Evolutionary conservation across 2,888 invertebrate species (phyloP).

Genomic region (Leucania comma): DNA sequence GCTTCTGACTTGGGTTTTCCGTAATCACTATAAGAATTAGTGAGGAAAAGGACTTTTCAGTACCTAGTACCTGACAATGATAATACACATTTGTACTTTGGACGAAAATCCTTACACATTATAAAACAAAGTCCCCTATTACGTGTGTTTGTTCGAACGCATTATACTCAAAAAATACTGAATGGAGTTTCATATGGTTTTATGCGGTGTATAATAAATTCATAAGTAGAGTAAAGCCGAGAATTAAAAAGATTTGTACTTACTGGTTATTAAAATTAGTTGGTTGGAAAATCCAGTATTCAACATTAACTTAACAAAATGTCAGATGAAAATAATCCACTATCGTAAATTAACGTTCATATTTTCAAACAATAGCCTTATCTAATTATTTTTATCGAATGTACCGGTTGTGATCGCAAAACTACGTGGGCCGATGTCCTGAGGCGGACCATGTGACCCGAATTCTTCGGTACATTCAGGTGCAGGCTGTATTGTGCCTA

Average conservation of each 20-base stretch:
- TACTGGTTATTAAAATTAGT: too few relatives aligned
- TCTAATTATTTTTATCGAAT: constrained; percentile 51
- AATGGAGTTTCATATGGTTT: too few relatives aligned
- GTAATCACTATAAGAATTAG: background rate
- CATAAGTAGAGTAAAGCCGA: too few relatives aligned
- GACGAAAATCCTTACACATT: too few relatives aligned
- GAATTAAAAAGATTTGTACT: too few relatives aligned
- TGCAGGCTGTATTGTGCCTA: constrained; percentile 60
- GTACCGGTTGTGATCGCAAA: constrained; percentile 32
- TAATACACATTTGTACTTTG: too few relatives aligned
- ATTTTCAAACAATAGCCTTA: constrained; percentile 56
- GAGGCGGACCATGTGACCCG: constrained; percentile 59
- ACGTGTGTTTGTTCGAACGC: too few relatives aligned
- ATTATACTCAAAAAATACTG: too few relatives aligned
- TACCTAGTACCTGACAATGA: background rate
- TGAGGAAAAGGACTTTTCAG: background rate
- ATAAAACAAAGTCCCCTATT: too few relatives aligned
- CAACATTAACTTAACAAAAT: background rate
- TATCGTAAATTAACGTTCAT: constrained; percentile 15
- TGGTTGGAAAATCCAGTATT: background rate
- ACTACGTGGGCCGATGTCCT: constrained; percentile 30
- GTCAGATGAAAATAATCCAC: constrained; percentile 10
- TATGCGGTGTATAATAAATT: too few relatives aligned
- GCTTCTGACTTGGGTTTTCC: background rate
- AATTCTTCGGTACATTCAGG: constrained; percentile 68